A percentile compares a stretch with the other conserved stretches of the same genome.
phyloP scores from a whole-genome alignment of 2,888 invertebrate species.

The Phalangium opilio region DNA sequence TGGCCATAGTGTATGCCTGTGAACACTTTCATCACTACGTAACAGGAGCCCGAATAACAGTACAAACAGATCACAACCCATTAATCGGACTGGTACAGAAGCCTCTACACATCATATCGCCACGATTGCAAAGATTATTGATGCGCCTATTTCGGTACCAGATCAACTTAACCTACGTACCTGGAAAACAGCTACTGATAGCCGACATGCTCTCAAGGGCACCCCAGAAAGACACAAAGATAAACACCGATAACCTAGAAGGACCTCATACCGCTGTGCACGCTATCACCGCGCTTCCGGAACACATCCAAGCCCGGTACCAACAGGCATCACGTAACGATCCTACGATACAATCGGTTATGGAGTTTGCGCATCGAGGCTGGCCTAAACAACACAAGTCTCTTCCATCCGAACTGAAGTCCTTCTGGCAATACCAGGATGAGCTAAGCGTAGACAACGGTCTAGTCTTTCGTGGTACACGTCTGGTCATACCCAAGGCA shows the following conservation, averaged over 20 bases:
- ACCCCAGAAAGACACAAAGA: not conserved
- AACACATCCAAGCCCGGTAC: not conserved
- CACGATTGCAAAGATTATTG: conserved; percentile 25
- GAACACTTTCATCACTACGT: too few relatives aligned
- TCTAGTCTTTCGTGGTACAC: conserved; percentile 4
- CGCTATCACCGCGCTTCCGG: not conserved
- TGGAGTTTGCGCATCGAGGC: not conserved
- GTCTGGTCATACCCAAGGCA: conserved; percentile 1
- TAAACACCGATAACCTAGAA: not conserved
- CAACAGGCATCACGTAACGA: not conserved
- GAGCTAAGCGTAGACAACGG: too few relatives aligned
- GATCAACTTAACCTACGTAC: conserved; percentile 4
- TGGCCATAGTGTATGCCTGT: too few relatives aligned
- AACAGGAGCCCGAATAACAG: too few relatives aligned
- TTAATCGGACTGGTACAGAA: too few relatives aligned
- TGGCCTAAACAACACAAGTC: too few relatives aligned
- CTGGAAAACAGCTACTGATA: conserved; percentile 17
- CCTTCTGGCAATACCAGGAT: too few relatives aligned
- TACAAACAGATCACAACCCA: conserved; percentile 31
- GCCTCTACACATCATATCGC: too few relatives aligned
- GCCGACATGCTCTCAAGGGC: conserved; percentile 19
- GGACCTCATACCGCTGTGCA: not conserved
- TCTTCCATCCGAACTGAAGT: too few relatives aligned
- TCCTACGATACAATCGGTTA: too few relatives aligned
- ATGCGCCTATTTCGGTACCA: too few relatives aligned